Base-by-base conservation (phyloP, 2,888 invertebrate genomes). In the Liodrosophila aerea region DNA sequence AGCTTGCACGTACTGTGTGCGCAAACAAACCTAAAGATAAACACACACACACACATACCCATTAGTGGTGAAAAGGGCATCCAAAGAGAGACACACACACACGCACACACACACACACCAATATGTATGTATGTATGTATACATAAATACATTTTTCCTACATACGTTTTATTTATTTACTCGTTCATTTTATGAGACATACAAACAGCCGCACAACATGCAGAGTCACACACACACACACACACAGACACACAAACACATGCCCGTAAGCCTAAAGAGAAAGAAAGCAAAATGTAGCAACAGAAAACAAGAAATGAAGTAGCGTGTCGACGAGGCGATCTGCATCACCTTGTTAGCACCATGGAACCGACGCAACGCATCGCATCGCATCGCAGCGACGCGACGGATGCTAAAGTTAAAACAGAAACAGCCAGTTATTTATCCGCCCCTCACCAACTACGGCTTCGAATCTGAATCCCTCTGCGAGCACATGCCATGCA, bases 301-400 rank as follows among this genome's bases (percentile, higher is more conserved):
- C 57, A 56, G 58, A 64, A 70, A 67, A 74, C 74, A 74, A 70
- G 61, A 76, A 77, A 57, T 76, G 53, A 78, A 83, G 84, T 83
- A 83, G 84, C 84, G 72, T 83, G 76, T 71, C 80, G 70, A 53
- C 69, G 76, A 76, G 50, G 65, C 73, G 84, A 83, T 77, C 83
- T 77, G 82, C 83, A 74, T 75, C 80, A 80, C 77, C 77, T 77
- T 77, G 77, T 77, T 77, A 83, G 81, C 81, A 80, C 81, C 65
- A 76, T 57, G 65, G 56, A 70, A 52, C 29, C 41, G 40, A 33
- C 46, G 34, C 30, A 5, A n/a, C 39, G 22, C 22, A 22, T n/a
- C 33, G 4, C 11, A n/a, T 11, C n/a, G 12, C 13, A 13, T 2
- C 7, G 15, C 33, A 7, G 13, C 7, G 12, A 11, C 18, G 15